Base-by-base conservation (phyloP, 2,888 invertebrate genomes). In the Odontocerum albicorne region DNA sequence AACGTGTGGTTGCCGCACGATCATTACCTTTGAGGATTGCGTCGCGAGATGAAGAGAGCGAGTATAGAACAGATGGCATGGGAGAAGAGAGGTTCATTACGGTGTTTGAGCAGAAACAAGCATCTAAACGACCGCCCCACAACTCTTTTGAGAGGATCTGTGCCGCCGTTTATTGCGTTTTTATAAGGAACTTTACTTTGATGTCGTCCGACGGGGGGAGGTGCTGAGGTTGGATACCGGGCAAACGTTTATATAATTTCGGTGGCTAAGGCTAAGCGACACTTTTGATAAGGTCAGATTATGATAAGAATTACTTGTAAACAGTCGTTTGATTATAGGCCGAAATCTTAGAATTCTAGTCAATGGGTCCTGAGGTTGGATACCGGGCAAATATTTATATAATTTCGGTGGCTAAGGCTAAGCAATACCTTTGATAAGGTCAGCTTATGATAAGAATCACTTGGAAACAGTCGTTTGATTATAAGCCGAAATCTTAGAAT, bases 161-260 rank as follows among this genome's bases (percentile, higher is more conserved):
- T 33, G 21, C 51, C 51, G 51, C 43, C 51, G 51, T 51, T 51
- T 51, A 51, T 51, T 44, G 27, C 44, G 51, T 43, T 51, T 49
- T 51, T 43, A 38, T 22, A 51, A 22, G 44, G 36, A 36, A 36
- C 19, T 12, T 15, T 27, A 4, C 36, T 47, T 47, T 47, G 47
- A 47, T 47, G 47, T 36, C 17, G 36, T 13, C 47, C 47, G 47
- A 35, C 47, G n/a, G 7, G 20, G 22, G 47, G 36, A 13, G 6
- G 17, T 12, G 47, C 22, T 22, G 22, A 47, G 35, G 22, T 36
- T 47, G 27, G 27, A 27, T 4, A 10, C 27, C 4, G 17, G 17
- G 47, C 22, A 36, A 47, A 47, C 36, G 36, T 47, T 47, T 47
- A 36, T 47, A 12, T 22, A 47, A 47, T 47, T 45, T 20, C 46